Evolutionary conservation across 1,140 invertebrate species (phyloP).

Genomic region (Bombus soroeensis): DNA sequence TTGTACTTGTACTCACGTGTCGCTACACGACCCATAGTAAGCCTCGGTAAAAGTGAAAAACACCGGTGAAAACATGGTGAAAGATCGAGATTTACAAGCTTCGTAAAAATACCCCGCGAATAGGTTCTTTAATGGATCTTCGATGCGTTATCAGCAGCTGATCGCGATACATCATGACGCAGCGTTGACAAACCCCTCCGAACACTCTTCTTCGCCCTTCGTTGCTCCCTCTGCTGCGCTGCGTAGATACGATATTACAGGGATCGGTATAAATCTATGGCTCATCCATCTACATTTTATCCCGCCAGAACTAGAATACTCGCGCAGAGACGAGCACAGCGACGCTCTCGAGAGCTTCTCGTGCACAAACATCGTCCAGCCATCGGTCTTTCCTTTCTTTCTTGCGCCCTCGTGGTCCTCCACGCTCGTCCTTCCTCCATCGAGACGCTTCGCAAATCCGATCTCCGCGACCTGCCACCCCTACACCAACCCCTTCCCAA

Average conservation of each 20-base stretch:
- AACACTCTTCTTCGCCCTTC: slow-evolving; percentile 71
- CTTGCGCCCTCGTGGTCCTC: slow-evolving; percentile 41
- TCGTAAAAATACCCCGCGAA: slow-evolving; percentile 52
- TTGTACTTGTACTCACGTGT: no score
- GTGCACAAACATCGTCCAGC: slow-evolving; percentile 49
- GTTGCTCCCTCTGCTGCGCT: slow-evolving; percentile 52
- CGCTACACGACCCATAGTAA: no score
- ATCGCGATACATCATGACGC: slow-evolving; percentile 77
- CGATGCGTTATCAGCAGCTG: slow-evolving; percentile 76
- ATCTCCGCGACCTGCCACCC: slow-evolving; percentile 63
- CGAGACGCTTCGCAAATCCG: slow-evolving; percentile 75
- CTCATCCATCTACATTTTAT: slow-evolving; percentile 81
- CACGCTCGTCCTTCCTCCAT: slow-evolving; percentile 56
- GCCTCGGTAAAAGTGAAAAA: background rate
- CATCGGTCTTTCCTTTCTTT: slow-evolving; percentile 46
- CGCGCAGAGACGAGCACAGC: slow-evolving; percentile 26
- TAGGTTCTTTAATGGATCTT: slow-evolving; percentile 77
- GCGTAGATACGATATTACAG: slow-evolving; percentile 77
- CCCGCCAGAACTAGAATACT: slow-evolving; percentile 63
- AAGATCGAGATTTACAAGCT: slow-evolving; percentile 23
- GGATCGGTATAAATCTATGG: slow-evolving; percentile 79
- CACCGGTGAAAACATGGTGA: background rate
- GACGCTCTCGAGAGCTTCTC: background rate
- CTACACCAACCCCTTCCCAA: background rate
- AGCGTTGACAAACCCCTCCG: slow-evolving; percentile 77